Conservation (phyloP, 2,113 vertebrate species). For the Tachysurus fulvidraco region DNA sequence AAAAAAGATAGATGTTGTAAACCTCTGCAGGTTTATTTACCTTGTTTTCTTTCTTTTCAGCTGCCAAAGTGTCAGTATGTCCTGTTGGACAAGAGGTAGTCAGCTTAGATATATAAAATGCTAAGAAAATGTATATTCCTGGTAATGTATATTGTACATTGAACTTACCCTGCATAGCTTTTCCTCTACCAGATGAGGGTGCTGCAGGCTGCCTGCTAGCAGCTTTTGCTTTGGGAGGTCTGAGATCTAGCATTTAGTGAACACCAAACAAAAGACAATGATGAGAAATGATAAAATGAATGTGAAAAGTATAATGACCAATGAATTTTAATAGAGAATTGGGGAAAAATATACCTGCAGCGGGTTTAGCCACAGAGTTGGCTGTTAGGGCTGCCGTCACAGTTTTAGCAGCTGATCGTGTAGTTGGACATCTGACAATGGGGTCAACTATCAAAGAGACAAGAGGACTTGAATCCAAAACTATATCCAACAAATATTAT, state of each 20-base stretch:
- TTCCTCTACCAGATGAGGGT: conserved; percentile 45
- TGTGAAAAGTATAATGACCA: background rate
- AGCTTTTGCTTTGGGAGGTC: conserved; percentile 55
- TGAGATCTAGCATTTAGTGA: conserved; percentile 11
- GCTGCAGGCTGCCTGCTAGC: conserved; percentile 40
- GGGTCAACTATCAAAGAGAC: conserved; percentile 52
- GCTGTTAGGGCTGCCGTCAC: conserved; percentile 39
- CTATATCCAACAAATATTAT: conserved; percentile 22
- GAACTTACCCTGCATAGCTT: background rate
- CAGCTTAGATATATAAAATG: background rate
- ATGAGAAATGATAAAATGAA: background rate
- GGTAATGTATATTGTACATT: background rate
- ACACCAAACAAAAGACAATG: background rate
- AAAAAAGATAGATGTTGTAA: background rate
- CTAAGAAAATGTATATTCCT: no score
- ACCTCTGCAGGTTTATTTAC: background rate
- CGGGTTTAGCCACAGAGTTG: conserved; percentile 41
- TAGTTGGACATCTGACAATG: conserved; percentile 36
- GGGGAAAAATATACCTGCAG: conserved; percentile 53
- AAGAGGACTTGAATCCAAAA: conserved; percentile 28
- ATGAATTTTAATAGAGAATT: background rate
- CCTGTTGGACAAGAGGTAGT: conserved; percentile 18
- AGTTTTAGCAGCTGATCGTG: conserved; percentile 60
- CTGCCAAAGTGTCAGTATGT: background rate
- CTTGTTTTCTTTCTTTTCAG: conserved; percentile 10